Conservation (phyloP, 2,113 vertebrate species). For the Bombycilla garrulus region DNA sequence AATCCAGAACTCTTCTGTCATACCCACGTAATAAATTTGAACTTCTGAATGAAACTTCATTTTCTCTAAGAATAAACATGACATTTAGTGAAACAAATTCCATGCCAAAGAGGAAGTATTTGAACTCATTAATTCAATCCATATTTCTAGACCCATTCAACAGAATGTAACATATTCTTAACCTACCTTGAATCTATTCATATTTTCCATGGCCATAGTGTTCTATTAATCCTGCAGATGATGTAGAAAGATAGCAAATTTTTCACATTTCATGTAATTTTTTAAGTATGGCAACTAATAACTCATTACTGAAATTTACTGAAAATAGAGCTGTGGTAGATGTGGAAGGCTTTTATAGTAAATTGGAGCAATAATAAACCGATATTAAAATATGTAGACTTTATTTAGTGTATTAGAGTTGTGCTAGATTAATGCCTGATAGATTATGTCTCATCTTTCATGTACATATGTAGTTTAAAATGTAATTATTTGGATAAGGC, state of each 20-base stretch:
- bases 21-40: background rate
- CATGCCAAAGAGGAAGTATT: background rate
- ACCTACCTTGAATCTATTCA: background rate
- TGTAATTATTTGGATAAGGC: background rate
- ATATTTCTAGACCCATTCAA: background rate
- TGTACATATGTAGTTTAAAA: background rate
- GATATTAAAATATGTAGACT: background rate
- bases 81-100: background rate
- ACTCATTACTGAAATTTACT: background rate
- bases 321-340: background rate
- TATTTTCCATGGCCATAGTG: background rate
- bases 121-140: background rate
- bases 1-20: background rate
- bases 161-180: background rate
- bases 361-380: background rate
- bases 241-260: background rate
- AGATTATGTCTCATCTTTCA: background rate
- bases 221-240: background rate
- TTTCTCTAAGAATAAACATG: background rate
- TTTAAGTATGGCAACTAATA: background rate
- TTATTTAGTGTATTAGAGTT: background rate
- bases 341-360: background rate
- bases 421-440: background rate
- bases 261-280: background rate
- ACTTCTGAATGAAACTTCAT: background rate